phyloP scores from a whole-genome alignment of 2,888 invertebrate species.

The Limnephilus auricula region DNA sequence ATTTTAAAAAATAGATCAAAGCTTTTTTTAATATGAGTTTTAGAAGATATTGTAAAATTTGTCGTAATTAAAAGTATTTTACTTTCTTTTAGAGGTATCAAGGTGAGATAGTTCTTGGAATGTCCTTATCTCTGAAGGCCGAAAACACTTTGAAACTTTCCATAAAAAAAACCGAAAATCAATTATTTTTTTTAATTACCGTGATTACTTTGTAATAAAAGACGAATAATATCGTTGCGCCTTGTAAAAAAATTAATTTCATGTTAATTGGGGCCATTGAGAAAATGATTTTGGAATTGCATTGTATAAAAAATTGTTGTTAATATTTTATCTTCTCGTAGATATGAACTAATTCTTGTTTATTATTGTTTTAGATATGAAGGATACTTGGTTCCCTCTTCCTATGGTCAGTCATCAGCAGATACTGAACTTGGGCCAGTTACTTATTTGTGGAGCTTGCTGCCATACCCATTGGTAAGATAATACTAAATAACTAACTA shows the following conservation, averaged over 20 bases:
- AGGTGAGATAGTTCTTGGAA: not conserved
- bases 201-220: not conserved
- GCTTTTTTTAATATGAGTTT: not conserved
- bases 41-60: not conserved
- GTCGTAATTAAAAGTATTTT: not conserved
- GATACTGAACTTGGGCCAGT: slow-evolving; percentile 54
- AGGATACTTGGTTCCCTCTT: slow-evolving; percentile 63
- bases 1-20: not conserved
- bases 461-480: slow-evolving; percentile 59
- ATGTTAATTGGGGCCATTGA: not conserved
- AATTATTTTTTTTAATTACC: not conserved
- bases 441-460: slow-evolving; percentile 56
- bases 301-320: not conserved
- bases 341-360: not conserved
- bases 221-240: not conserved
- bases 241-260: not conserved
- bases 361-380: slow-evolving; percentile 61
- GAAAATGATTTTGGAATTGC: not conserved
- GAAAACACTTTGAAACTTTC: not conserved
- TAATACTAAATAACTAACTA: not conserved
- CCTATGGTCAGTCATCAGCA: slow-evolving; percentile 52
- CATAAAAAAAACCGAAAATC: not conserved
- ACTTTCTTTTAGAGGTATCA: not conserved
- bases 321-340: not conserved
- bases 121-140: not conserved